Conservation (phyloP, 1,140 invertebrate species). For the Hycleus phaleratus region DNA sequence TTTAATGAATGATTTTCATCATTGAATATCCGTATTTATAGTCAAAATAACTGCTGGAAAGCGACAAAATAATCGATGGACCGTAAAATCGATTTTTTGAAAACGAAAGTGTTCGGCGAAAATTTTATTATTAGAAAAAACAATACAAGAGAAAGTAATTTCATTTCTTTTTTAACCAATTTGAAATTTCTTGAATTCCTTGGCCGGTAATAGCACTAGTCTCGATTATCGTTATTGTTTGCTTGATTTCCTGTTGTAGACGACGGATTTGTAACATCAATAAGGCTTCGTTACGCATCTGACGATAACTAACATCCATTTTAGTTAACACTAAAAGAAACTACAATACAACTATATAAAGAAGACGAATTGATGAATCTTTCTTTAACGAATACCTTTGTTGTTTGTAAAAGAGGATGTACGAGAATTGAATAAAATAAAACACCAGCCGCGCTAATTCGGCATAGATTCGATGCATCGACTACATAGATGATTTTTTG, state of each 20-base stretch:
- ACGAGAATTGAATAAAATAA: constrained; percentile 65
- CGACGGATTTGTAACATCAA: constrained; percentile 64
- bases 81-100: constrained; percentile 11
- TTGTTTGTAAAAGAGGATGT: constrained; percentile 54
- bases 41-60: constrained; percentile 2
- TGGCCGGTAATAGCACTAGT: constrained; percentile 61
- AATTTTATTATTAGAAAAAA: constrained; percentile 1
- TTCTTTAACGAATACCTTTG: constrained; percentile 45
- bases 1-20: background rate
- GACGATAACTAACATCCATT: constrained; percentile 73
- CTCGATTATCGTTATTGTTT: constrained; percentile 60
- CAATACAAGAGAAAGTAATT: constrained; percentile 10
- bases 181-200: constrained; percentile 57
- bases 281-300: constrained; percentile 73
- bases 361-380: background rate
- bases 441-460: constrained; percentile 71
- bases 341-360: constrained; percentile 37
- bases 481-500: constrained; percentile 69
- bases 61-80: background rate
- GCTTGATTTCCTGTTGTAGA: constrained; percentile 54
- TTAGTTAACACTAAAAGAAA: constrained; percentile 68
- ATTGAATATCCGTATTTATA: constrained; percentile 4
- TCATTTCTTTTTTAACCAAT: constrained; percentile 48
- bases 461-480: constrained; percentile 70
- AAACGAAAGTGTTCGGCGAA: background rate